Conservation (phyloP, 37 sponge, comb jelly and placozoan species). For the Hormiphora californensis region DNA sequence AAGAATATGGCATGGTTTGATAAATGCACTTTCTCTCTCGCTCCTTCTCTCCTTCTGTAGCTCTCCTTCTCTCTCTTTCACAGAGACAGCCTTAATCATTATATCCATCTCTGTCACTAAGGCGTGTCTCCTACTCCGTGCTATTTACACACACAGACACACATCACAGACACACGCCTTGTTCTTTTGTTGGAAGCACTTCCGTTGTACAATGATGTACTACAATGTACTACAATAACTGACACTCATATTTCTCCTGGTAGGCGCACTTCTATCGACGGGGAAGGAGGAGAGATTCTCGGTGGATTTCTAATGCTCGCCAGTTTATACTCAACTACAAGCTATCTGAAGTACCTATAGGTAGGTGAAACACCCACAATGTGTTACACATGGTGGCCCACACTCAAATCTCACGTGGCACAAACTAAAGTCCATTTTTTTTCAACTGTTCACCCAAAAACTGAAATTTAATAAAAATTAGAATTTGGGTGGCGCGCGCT, state of each 20-base stretch:
- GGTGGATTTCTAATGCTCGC: background rate
- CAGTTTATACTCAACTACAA: slow-evolving; percentile 23
- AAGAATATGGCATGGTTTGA: background rate
- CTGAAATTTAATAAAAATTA: too few relatives aligned
- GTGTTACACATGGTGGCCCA: background rate
- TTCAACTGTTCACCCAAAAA: background rate
- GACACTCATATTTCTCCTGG: background rate
- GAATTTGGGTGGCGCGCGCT: slow-evolving; percentile 26
- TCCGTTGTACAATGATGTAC: too few relatives aligned
- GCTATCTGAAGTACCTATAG: background rate
- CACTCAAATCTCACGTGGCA: background rate
- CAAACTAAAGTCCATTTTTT: background rate
- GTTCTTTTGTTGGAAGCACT: too few relatives aligned
- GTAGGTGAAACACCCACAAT: slow-evolving; percentile 12
- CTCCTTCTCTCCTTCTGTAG: too few relatives aligned
- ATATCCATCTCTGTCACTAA: too few relatives aligned
- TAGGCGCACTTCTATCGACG: slow-evolving; percentile 54
- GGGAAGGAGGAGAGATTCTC: background rate
- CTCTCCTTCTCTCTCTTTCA: too few relatives aligned
- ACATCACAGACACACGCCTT: too few relatives aligned
- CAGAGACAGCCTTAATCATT: too few relatives aligned
- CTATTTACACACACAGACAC: too few relatives aligned
- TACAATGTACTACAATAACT: background rate
- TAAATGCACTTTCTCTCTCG: too few relatives aligned
- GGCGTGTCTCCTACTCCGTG: too few relatives aligned